Evolutionary conservation across 2,113 vertebrate genomes (phyloP).

Genomic region (Heterocephalus glaber): DNA sequence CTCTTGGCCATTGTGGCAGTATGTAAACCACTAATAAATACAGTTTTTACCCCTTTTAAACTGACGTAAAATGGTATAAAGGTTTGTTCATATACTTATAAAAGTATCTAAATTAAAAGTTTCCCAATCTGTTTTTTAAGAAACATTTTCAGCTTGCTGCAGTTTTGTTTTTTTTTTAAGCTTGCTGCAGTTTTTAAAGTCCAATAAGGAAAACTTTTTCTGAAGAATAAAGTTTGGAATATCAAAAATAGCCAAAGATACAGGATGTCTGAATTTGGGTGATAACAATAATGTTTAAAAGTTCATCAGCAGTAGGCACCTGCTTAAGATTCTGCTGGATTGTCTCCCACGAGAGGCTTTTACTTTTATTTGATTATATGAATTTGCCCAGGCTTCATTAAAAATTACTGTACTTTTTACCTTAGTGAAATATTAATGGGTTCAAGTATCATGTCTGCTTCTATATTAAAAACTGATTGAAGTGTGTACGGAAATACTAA

Average conservation of each 20-base stretch:
- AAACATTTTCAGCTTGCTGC: neutral
- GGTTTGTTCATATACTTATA: constrained; percentile 18
- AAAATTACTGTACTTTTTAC: constrained; percentile 54
- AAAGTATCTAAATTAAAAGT: constrained; percentile 28
- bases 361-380: constrained; percentile 43
- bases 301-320: neutral
- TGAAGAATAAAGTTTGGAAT: constrained; percentile 28
- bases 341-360: neutral
- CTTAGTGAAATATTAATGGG: constrained; percentile 37
- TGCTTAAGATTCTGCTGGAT: neutral
- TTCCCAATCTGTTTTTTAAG: constrained; percentile 50
- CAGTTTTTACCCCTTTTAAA: constrained; percentile 63
- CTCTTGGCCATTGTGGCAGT: constrained; percentile 48
- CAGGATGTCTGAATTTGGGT: neutral
- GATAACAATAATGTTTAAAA: neutral
- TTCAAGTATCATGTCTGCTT: constrained; percentile 44
- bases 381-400: constrained; percentile 39
- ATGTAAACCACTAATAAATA: constrained; percentile 68
- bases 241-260: neutral
- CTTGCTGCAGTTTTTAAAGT: neutral
- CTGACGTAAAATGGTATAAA: constrained; percentile 39
- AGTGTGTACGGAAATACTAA: neutral
- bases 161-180: neutral
- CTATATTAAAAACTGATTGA: constrained; percentile 43
- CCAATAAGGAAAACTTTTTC: constrained; percentile 25